Evolutionary conservation across 2,888 invertebrate genomes (phyloP).

Genomic region (Stenodema calcarata): DNA sequence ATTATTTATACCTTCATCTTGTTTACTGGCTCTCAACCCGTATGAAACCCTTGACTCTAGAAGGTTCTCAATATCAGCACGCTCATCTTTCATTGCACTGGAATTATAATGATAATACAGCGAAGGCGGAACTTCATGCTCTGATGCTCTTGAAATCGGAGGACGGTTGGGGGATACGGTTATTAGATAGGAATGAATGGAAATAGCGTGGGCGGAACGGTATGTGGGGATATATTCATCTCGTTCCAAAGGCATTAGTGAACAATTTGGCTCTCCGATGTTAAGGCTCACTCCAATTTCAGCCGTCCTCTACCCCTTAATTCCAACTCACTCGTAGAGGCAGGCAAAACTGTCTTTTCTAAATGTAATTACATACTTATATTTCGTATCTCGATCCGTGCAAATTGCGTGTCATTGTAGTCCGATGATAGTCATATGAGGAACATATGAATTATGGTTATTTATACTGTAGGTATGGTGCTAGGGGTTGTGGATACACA

Average conservation of each 20-base stretch:
- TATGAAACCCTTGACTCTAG: too few species aligned
- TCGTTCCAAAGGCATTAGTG: background rate
- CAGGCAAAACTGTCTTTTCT: background rate
- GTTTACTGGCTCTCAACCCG: too few species aligned
- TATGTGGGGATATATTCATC: background rate
- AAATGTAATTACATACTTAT: too few species aligned
- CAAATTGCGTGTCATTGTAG: too few species aligned
- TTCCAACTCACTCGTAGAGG: background rate
- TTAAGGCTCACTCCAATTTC: background rate
- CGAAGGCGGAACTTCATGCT: background rate
- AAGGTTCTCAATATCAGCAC: too few species aligned
- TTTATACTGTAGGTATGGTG: too few species aligned
- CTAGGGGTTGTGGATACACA: background rate
- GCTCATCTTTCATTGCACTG: background rate
- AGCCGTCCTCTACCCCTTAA: background rate
- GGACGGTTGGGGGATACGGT: background rate
- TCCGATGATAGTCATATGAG: too few species aligned
- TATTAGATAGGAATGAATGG: background rate
- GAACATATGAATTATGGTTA: too few species aligned
- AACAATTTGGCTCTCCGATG: background rate
- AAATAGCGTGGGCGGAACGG: background rate
- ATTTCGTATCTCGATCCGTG: too few species aligned
- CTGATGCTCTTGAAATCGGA: background rate
- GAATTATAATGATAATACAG: background rate
- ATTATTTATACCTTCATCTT: too few species aligned